Evolutionary conservation across 30 jellyfish, hydroid and myxozoan species (phyloP).

Genomic region (Cassiopea andromeda): DNA sequence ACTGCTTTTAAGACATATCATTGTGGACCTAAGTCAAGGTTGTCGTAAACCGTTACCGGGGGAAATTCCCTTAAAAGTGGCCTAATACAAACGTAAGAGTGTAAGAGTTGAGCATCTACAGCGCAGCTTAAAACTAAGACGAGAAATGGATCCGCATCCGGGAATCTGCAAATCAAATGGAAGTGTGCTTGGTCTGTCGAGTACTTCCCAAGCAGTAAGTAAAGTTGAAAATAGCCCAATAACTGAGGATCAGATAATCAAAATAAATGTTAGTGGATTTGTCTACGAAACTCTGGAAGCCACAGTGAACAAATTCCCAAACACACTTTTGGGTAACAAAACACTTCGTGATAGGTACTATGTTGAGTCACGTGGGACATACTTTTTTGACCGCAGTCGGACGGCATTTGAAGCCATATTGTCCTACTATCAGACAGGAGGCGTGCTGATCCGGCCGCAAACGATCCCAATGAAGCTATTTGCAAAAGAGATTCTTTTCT

Average conservation of each 20-base stretch:
- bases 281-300: conserved; percentile 85
- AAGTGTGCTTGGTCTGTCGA: background rate
- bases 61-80: too few species aligned
- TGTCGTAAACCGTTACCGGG: too few species aligned
- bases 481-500: conserved; percentile 85
- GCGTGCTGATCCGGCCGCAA: conserved; percentile 89
- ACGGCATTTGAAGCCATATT: conserved; percentile 94
- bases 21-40: too few species aligned
- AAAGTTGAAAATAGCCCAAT: conserved; percentile 28
- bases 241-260: conserved; percentile 74
- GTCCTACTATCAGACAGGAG: conserved; percentile 91
- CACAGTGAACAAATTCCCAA: conserved; percentile 78
- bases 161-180: conserved; percentile 27
- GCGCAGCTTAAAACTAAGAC: too few species aligned
- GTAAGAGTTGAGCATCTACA: too few species aligned
- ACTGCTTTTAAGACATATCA: too few species aligned
- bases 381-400: conserved; percentile 92
- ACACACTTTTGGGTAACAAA: conserved; percentile 87
- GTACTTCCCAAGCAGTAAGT: background rate
- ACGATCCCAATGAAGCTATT: conserved; percentile 89
- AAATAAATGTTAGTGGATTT: conserved; percentile 89
- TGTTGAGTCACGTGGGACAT: conserved; percentile 73
- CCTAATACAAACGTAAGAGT: too few species aligned
- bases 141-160: background rate
- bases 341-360: conserved; percentile 53